Evolutionary conservation across 2,113 vertebrate genomes (phyloP), one percentile per base, ranked within the genome.

Genomic region (Thalassarche chlororhynchos): DNA sequence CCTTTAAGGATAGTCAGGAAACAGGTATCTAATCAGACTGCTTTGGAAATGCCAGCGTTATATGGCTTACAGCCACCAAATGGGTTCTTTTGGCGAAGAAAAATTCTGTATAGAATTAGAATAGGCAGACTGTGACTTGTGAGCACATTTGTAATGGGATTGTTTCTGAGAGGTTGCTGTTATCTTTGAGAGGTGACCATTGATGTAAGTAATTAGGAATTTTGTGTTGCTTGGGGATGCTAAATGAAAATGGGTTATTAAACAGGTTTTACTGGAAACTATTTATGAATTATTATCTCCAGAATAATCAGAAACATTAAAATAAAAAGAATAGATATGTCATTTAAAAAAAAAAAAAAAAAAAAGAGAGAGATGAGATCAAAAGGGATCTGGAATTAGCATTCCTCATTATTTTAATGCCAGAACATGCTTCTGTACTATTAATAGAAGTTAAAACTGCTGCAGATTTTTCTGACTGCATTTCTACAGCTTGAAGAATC

Each of bases 351-450:
- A 32, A 42, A 32, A 38, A 38, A 38, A 28, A 44, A 38, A 15
- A 31, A 11, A 38, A 2, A 32, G 9, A 76, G 23, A 23, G 60
- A 92, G 21, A 61, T 54, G 60, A 79, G 88, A 93, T 96, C 93
- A 92, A 94, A 96, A 94, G 32, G 75, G 85, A 90, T 83, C 58
- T 78, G 85, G 79, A 89, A 87, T 75, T 94, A 87, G 54, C 62
- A 57, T 90, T 92, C 89, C 87, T 97, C 89, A 46, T 96, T 94
- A 82, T 97, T 81, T 93, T 93, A 97, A 96, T 88, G 94, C 87
- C 79, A 96, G 95, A 93, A 85, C 51, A 75, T 95, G 71, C 64
- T 94, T 72, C 70, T 86, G 58, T 64, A 55, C 90, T 94, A 89
- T 96, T 97, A 96, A 96, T 95, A 92, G 93, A 95, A 12, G 52